Evolutionary conservation across 2,888 invertebrate species (phyloP), one percentile per base, ranked within the genome.

Genomic region (Urechis unicinctus): DNA sequence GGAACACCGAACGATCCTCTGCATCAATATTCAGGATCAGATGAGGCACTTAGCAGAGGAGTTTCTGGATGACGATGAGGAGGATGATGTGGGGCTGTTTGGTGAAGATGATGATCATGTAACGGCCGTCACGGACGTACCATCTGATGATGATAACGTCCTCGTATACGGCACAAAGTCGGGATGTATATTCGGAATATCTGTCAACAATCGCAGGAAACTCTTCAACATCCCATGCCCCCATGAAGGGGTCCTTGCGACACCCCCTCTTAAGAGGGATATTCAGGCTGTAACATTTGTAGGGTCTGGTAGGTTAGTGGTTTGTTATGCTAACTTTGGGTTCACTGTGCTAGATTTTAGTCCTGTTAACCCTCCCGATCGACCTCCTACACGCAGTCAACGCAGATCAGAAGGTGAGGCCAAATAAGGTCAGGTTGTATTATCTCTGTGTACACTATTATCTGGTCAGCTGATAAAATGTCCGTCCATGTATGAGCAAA

Each of bases 11-110:
- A 63, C 63, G 2, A 63, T 63, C 9, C 57, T 63, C 5, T 63
- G 63, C 45, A 61, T 63, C 53, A 63, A 63, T 41, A 62, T 63
- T 13, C 63, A 63, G 50, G 63, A 63, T 28, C 63, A 63, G 49
- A 58, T 63, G 54, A 55, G 49, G 41, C 51, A 63, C 31, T 46
- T 63, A 36, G 55, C 55, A 5, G 57, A 61, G 49, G 59, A 62
- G 46, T 57, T 59, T 41, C 50, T 54, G 24, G 59, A 49, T 5
- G 59, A 56, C 21, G 62, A 61, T 5, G 62, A 61, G 21, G 61
- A 61, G 9, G 50, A 47, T n/a, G 60, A 58, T 30, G 24, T 25
- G 17, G 56, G 59, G 5, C 17, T 62, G n/a, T 57, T 52, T 45
- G 53, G 42, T 22, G 59, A 57, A 9, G 56, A 62, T 29, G 63